phyloP scores from a whole-genome alignment of 2,113 vertebrate genomes.

The Chaetorhynchus papuensis region DNA sequence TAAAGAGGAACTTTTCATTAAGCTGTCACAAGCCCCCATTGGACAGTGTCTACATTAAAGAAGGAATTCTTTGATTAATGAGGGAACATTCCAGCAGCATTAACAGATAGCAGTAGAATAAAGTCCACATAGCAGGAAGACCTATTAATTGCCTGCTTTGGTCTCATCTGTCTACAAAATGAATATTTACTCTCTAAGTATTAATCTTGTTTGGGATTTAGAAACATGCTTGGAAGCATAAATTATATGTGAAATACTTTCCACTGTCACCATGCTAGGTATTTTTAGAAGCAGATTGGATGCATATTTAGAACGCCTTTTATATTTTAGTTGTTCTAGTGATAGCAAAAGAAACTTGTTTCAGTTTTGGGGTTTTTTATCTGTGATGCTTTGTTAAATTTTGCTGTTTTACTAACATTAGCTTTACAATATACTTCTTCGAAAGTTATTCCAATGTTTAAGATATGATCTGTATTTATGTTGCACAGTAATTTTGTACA shows the following conservation, averaged over 20 bases:
- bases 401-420: not conserved
- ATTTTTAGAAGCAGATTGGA: not conserved
- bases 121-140: not conserved
- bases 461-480: not conserved
- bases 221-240: not conserved
- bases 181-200: not conserved
- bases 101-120: not conserved
- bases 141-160: not conserved
- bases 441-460: not conserved
- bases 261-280: not conserved
- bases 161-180: not conserved
- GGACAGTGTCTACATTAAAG: not conserved
- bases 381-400: not conserved
- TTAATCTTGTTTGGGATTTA: not conserved
- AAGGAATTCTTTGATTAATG: not conserved
- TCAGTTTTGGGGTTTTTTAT: not conserved
- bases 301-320: not conserved
- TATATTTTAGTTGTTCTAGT: not conserved
- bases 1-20: not conserved
- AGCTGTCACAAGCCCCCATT: not conserved
- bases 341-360: not conserved
- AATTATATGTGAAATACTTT: not conserved
- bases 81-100: not conserved
- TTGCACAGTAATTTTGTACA: not conserved
- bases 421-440: not conserved